Conservation (phyloP, 2,797 vertebrate species). For the Premnoplex brunnescens region DNA sequence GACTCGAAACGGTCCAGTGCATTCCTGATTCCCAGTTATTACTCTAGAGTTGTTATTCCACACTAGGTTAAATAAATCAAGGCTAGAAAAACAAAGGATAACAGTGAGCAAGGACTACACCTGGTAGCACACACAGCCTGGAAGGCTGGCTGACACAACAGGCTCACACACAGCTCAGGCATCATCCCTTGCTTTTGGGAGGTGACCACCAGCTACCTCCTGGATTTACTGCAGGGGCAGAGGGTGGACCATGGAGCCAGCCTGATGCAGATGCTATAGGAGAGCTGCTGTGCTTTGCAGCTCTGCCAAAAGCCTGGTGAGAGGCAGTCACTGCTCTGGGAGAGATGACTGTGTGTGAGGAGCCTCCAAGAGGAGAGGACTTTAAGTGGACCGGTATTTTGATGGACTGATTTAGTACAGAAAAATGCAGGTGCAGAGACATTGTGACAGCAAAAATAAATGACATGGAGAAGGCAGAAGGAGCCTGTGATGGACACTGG, state of each 20-base stretch:
- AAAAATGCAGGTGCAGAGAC: conserved; percentile 18
- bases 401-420: background rate
- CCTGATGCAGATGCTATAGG: background rate
- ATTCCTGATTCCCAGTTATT: background rate
- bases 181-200: background rate
- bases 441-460: conserved; percentile 28
- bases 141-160: background rate
- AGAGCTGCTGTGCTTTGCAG: background rate
- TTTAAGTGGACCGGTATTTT: background rate
- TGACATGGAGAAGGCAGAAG: background rate
- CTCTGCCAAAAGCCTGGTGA: background rate
- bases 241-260: background rate
- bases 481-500: conserved; percentile 3
- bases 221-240: background rate
- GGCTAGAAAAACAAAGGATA: background rate
- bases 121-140: background rate
- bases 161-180: background rate
- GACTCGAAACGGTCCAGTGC: background rate
- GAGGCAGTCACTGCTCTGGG: background rate
- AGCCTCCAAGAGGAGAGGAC: background rate
- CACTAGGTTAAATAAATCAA: background rate
- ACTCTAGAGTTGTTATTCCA: background rate
- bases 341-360: fast-evolving
- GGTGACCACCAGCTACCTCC: background rate
- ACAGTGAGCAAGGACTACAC: background rate